These are phyloP conservation scores for Thera obeliscata DNA, from an alignment of 2,888 invertebrate species.

Conservation along the genomic window DNA sequence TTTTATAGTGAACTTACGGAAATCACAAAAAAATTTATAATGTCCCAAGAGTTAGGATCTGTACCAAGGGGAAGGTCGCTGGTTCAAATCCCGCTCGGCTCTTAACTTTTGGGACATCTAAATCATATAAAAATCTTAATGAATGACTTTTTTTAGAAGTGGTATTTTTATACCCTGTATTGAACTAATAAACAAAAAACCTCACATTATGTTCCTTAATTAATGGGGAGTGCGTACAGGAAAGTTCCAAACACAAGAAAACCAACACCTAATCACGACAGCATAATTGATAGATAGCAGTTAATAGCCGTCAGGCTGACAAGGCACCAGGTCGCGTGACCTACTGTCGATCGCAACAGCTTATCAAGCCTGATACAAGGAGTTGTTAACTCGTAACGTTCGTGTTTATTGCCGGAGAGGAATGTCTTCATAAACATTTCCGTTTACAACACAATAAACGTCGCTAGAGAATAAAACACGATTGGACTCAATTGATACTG, in stretches of 20 bases:
- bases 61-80: no score
- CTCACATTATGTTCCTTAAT: background rate
- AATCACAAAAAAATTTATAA: no score
- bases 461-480: slow-evolving; percentile 31
- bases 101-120: no score
- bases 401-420: slow-evolving; percentile 46
- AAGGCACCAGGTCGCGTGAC: slow-evolving; percentile 53
- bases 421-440: slow-evolving; percentile 48
- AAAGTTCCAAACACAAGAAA: background rate
- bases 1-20: no score
- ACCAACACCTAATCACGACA: slow-evolving; percentile 40
- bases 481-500: slow-evolving; percentile 30
- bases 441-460: slow-evolving; percentile 39
- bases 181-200: background rate
- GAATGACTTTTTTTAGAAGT: no score
- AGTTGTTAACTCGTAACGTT: slow-evolving; percentile 58
- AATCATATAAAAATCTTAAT: no score
- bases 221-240: background rate
- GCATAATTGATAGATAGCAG: slow-evolving; percentile 52
- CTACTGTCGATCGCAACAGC: slow-evolving; percentile 60
- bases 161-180: no score
- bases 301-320: slow-evolving; percentile 38
- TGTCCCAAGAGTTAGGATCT: no score
- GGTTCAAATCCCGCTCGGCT: no score
- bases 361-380: slow-evolving; percentile 58